phyloP scores from a whole-genome alignment of 2,113 vertebrate genomes.

The Bucco capensis region DNA sequence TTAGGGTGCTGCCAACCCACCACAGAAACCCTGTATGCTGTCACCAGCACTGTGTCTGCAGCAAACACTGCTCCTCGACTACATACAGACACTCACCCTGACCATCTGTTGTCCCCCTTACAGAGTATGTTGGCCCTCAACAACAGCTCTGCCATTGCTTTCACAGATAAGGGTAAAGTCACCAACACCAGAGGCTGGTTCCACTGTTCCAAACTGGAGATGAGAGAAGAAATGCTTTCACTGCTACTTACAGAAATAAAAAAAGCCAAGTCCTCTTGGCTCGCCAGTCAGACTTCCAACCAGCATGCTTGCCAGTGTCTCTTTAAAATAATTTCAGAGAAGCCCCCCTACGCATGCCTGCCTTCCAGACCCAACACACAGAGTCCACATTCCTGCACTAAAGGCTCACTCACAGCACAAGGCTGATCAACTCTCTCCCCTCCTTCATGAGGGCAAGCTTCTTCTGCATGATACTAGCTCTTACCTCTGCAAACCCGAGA shows the following conservation, averaged over 20 bases:
- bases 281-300: neutral
- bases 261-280: neutral
- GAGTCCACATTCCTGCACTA: neutral
- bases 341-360: neutral
- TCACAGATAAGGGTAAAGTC: neutral
- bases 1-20: neutral
- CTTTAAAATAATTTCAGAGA: neutral
- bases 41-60: neutral
- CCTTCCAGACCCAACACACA: neutral
- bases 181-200: neutral
- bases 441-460: neutral
- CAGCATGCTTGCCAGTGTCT: neutral
- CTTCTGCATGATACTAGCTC: neutral
- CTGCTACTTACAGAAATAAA: neutral
- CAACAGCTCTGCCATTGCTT: neutral
- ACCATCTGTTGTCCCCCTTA: neutral
- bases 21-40: fast-evolving
- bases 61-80: fast-evolving
- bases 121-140: fast-evolving
- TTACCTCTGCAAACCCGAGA: neutral
- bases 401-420: neutral
- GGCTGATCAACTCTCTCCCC: neutral
- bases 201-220: neutral
- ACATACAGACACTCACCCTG: neutral
- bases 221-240: neutral